Percentiles rank a stretch among this genome's conserved stretches.
Evolutionary conservation across 2,888 invertebrate species (phyloP).

Genomic region (Sialis fuliginosa): DNA sequence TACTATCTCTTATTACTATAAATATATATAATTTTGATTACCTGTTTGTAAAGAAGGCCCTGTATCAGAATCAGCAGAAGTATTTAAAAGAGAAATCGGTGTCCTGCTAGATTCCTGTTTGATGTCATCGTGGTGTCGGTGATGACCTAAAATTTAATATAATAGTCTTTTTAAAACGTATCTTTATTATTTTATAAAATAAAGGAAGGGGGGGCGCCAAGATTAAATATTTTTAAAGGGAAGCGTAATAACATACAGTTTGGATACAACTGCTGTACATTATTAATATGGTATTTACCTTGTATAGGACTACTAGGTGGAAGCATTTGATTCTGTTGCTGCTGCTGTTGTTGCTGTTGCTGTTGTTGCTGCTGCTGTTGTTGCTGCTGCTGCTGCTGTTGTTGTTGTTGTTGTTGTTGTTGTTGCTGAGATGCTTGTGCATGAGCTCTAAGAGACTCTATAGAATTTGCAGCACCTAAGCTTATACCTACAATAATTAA

Average conservation of each 20-base stretch:
- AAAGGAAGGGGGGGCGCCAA: too few species aligned
- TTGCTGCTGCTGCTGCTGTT: constrained; percentile 23
- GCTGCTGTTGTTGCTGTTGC: background rate
- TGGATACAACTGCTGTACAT: background rate
- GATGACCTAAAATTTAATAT: background rate
- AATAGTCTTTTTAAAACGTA: too few species aligned
- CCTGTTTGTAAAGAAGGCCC: constrained; percentile 20
- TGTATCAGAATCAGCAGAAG: constrained; percentile 1
- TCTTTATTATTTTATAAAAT: too few species aligned
- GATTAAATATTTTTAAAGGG: too few species aligned
- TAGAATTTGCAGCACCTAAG: constrained; percentile 30
- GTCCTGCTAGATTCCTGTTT: constrained; percentile 5
- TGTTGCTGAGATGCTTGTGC: constrained; percentile 38
- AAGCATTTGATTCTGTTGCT: constrained; percentile 23
- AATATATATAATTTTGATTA: constrained; percentile 35
- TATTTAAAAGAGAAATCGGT: constrained; percentile 3
- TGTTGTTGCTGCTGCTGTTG: constrained; percentile 31
- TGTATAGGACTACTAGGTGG: background rate
- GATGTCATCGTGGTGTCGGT: constrained; percentile 3
- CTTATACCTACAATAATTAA: constrained; percentile 20
- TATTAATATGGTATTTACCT: background rate
- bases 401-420: constrained; percentile 10
- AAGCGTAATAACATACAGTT: too few species aligned
- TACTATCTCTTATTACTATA: too few species aligned
- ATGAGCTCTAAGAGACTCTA: constrained; percentile 57